Base-by-base conservation (phyloP, 2,113 vertebrate genomes). In the Ranitomeya variabilis region DNA sequence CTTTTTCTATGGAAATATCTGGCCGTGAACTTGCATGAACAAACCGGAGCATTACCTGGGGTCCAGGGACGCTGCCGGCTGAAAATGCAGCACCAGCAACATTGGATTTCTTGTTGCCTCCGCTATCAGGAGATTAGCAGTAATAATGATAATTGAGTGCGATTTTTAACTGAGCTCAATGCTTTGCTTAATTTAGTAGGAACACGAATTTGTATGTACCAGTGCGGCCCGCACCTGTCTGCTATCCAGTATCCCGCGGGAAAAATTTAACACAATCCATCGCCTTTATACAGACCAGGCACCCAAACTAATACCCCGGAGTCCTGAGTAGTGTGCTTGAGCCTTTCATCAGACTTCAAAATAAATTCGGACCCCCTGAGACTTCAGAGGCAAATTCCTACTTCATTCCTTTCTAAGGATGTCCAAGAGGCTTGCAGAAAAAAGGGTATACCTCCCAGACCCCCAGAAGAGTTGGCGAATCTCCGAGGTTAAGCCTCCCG, bases 61-160 rank as follows among this genome's bases (percentile, higher is more conserved):
- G n/a, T n/a, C 86, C 66, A 74, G 79, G 79, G 86, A 74, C 52
- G 13, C 13, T 87, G 86, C 78, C 86, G 82, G 86, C 79, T 82
- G 79, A 87, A 87, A 37, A 37, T 62, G 73, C 79, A 51, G 14
- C 9, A 87, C 86, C 79, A 87, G 86, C 21, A 80, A 82, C 78
- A 69, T 82, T 82, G 60, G 23, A 87, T 74, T 57, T 73, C 54
- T 37, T 74, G 79, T 31, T 60, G 54, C 31, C 21, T 21, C 14
- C 23, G 80, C 18, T 87, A 73, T 81, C 79, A 52, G 64, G 79
- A 55, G 79, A 87, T 55, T 4, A 60, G 57, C 21, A 18, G 59
- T 80, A 26, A 73, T 85, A 74, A 64, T 21, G n/a, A 87, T 80
- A 80, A 80, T 80, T 71, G 81, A 18, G 79, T 15, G n/a, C 55